Base-by-base conservation (phyloP, 2,113 vertebrate genomes). In the Todiramphus saurophagus region DNA sequence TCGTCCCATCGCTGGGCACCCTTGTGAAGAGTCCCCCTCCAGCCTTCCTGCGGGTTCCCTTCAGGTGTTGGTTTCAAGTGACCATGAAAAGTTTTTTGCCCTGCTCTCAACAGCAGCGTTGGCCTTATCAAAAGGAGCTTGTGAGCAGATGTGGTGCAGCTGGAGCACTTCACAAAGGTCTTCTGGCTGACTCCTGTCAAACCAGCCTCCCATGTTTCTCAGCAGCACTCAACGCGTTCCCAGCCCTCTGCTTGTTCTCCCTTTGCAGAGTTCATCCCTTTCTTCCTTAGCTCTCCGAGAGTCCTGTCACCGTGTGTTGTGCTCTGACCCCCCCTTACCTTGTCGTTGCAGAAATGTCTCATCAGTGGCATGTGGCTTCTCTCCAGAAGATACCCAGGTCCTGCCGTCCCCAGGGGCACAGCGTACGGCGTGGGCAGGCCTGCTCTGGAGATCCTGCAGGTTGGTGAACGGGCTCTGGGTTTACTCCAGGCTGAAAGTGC, bases 301-400 rank as follows among this genome's bases (percentile, higher is more conserved):
- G 27, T 41, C 19, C 53, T 64, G 24, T 16, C 23, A 3, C 12
- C 27, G 27, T 39, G 10, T 25, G 23, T 30, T 41, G 17, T 27
- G 21, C 0, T 1, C 44, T 60, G 23, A 64, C 37, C 18, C 10
- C 16, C 12, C n/a, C 33, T 59, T 44, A 3, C 35, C 10, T 51
- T 74, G 95, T 28, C 92, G 3, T 16, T 58, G 63, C 96, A 99
- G 99, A 97, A 98, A 51, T 99, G 98, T 94, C 87, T 98, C 46
- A 84, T 98, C 93, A 96, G 97, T 50, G 96, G 98, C 33, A 67
- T 97, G 25, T 96, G 97, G 72, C 95, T 98, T 11, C 66, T 98
- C 1, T 95, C 98, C 68, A 76, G 98, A 30, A 98, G 97, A 30
- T 97, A 78, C 20, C 97, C 96, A 23, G 43, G 94, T 53, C 97